Evolutionary conservation across 64 coral and sea anemone genomes (phyloP).

Genomic region (Anthopleura sola): DNA sequence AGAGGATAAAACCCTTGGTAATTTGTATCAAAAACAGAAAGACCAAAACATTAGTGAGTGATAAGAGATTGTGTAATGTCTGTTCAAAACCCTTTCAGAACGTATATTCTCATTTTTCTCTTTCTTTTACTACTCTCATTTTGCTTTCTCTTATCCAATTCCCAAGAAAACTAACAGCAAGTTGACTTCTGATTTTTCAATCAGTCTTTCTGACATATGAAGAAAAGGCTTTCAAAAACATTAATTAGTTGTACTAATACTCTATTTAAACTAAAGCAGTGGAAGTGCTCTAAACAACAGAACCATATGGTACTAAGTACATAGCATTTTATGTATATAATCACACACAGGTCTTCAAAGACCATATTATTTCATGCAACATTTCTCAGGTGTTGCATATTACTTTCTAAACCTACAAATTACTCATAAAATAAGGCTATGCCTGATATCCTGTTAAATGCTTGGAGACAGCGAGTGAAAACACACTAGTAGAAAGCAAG

Average conservation of each 20-base stretch:
- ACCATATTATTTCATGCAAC: slow-evolving; percentile 5
- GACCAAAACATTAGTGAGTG: too few species aligned
- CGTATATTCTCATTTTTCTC: too few species aligned
- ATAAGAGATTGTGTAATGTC: too few species aligned
- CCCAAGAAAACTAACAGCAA: neutral
- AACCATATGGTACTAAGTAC: neutral
- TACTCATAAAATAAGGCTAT: neutral
- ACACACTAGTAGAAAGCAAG: too few species aligned
- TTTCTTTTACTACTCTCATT: neutral
- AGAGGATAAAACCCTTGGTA: too few species aligned
- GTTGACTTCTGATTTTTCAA: neutral
- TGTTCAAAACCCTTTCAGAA: too few species aligned
- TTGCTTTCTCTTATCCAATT: neutral
- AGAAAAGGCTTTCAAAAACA: neutral
- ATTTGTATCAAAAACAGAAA: too few species aligned
- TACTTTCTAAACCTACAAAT: slow-evolving; percentile 6
- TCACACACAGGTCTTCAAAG: neutral
- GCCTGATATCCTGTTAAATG: neutral
- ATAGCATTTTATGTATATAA: neutral
- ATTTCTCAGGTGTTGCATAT: neutral
- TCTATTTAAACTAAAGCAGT: neutral
- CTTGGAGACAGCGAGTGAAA: neutral
- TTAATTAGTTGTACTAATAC: neutral
- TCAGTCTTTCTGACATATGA: neutral
- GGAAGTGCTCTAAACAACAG: neutral